phyloP scores from a whole-genome alignment of 2,888 invertebrate species.

The Melieria picta region DNA sequence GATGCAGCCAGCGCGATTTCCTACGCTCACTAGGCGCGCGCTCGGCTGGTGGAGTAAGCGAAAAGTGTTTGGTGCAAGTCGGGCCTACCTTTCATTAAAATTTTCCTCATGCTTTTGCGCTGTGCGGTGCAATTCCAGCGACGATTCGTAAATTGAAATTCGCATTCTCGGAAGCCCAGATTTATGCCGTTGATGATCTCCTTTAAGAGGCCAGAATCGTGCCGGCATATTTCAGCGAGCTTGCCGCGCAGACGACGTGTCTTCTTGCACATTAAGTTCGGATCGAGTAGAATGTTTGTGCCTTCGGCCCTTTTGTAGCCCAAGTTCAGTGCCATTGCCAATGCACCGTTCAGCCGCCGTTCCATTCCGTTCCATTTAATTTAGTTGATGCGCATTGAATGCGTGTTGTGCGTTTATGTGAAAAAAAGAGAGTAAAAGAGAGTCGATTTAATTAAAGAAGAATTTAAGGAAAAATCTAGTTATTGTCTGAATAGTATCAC shows the following conservation, averaged over 20 bases:
- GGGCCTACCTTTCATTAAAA: conserved; percentile 82
- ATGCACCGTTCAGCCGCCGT: too few species aligned
- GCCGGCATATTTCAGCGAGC: conserved; percentile 84
- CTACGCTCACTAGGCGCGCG: too few species aligned
- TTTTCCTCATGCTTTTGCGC: conserved; percentile 74
- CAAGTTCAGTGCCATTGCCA: too few species aligned
- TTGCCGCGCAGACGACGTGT: conserved; percentile 80
- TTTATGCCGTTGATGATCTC: conserved; percentile 87
- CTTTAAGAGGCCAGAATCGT: conserved; percentile 82
- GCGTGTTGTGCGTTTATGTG: too few species aligned
- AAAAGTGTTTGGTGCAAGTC: too few species aligned
- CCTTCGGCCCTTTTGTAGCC: conserved; percentile 74
- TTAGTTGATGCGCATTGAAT: too few species aligned
- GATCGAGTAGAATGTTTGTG: conserved; percentile 89
- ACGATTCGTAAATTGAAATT: conserved; percentile 84
- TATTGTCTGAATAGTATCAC: too few species aligned
- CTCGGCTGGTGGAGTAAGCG: neutral
- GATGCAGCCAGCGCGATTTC: too few species aligned
- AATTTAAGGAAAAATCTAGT: too few species aligned
- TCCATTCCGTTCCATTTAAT: too few species aligned
- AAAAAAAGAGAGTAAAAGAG: too few species aligned
- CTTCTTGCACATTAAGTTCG: conserved; percentile 88
- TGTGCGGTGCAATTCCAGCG: conserved; percentile 91
- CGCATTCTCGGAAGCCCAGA: conserved; percentile 86
- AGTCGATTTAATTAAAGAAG: too few species aligned